Base-by-base conservation (phyloP, 2,797 vertebrate species). In the Falco columbarius region DNA sequence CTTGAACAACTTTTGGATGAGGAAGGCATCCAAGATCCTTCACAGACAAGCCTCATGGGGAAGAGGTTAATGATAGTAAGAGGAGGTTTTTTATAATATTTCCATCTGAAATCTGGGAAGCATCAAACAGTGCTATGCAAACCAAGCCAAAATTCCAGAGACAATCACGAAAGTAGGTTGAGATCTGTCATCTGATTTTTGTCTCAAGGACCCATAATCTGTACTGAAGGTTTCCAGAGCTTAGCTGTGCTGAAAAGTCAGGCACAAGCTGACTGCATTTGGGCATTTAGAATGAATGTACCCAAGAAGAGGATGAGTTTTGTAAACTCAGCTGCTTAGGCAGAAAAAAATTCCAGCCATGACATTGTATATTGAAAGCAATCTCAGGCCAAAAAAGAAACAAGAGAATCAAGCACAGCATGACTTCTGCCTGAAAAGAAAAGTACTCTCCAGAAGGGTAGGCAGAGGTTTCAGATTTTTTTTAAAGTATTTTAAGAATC, bases 101-200 rank as follows among this genome's bases (percentile, higher is more conserved):
- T 82, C 34, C 46, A 62, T 67, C 42, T 32, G 34, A 90, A 80
- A 86, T 71, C 61, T 68, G 42, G 38, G 62, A 91, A 92, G 7
- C 15, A 32, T 93, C 59, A 87, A 80, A 63, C 22, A 7, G 34
- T 51, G 21, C 30, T 81, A 4, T 34, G 36, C 29, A 74, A 91
- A 80, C 44, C 55, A 77, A 82, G 63, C 44, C 56, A 87, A 89
- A 91, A 92, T 65, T 80, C 49, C 55, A 80, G 61, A 87, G 23
- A 59, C 7, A 65, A 55, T 74, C 17, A 34, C 36, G 34, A 68
- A 92, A 74, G 18, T 16, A 70, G 54, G 11, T 29, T 91, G 49
- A 89, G n/a, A 66, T 88, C 61, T 87, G n/a, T 21, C 26, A 16
- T 82, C 62, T 82, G 71, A 89, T 77, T 71, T 88, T 94, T 93